Conservation (phyloP, 2,888 invertebrate species). For the Caenorhabditis macrosperma region DNA sequence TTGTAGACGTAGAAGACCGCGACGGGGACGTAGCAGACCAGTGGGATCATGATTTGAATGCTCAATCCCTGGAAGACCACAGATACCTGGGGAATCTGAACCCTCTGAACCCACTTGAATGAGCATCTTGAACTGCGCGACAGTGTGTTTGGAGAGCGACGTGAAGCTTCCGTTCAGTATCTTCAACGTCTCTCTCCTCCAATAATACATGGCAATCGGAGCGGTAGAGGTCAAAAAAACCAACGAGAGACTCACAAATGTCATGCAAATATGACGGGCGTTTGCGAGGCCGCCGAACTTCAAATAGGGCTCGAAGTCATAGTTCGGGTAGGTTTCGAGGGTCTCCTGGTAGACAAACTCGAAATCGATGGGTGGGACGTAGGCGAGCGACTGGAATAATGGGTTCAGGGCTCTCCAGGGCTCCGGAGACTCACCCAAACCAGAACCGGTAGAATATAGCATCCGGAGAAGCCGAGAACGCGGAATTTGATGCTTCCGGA, state of each 20-base stretch:
- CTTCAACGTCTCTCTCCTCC: conserved; percentile 35
- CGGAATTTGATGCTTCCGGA: conserved; percentile 5
- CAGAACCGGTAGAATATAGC: conserved; percentile 17
- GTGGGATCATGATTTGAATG: conserved; percentile 28
- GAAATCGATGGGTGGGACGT: conserved; percentile 38
- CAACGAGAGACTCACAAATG: conserved; percentile 7
- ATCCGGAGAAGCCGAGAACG: conserved; percentile 4
- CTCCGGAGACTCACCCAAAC: conserved; percentile 6
- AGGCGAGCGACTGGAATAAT: conserved; percentile 31
- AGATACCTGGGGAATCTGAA: background rate
- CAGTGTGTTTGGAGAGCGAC: conserved; percentile 17
- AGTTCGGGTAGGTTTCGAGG: conserved; percentile 16
- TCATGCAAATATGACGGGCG: conserved; percentile 40
- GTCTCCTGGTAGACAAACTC: conserved; percentile 34
- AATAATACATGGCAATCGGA: conserved; percentile 20
- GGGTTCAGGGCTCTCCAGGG: too few species aligned
- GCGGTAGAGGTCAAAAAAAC: conserved; percentile 3
- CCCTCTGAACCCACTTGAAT: conserved; percentile 27
- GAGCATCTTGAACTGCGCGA: conserved; percentile 16
- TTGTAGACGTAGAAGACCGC: conserved; percentile 38
- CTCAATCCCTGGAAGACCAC: conserved; percentile 26
- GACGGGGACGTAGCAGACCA: conserved; percentile 36
- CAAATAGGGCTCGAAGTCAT: conserved; percentile 19
- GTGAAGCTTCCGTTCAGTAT: conserved; percentile 13
- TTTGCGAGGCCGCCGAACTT: conserved; percentile 47